Percentiles rank a stretch among this genome's conserved stretches.
These are phyloP conservation scores for Synergus gifuensis DNA, from an alignment of 2,888 invertebrate species.

Conservation along the genomic window DNA sequence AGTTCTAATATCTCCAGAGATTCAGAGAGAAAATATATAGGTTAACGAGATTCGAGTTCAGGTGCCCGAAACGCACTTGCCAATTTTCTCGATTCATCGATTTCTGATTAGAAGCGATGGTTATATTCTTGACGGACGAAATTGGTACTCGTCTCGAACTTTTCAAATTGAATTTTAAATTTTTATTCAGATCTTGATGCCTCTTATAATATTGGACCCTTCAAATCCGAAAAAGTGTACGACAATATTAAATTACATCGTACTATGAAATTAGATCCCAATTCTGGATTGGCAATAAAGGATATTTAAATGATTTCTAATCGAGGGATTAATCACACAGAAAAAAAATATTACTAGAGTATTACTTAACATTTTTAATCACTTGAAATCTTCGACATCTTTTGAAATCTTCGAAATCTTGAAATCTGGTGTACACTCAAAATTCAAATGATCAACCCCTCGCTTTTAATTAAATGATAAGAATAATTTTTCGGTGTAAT, in stretches of 20 bases:
- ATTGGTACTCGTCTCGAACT: background rate
- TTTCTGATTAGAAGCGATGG: background rate
- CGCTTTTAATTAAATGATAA: background rate
- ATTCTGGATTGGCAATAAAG: no score
- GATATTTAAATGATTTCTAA: no score
- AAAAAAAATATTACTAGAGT: no score
- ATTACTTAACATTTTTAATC: no score
- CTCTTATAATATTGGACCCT: background rate
- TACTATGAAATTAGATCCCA: no score
- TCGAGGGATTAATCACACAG: no score
- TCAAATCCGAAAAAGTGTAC: background rate
- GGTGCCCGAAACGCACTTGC: constrained; percentile 12
- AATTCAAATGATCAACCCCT: no score
- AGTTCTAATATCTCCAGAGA: constrained; percentile 13
- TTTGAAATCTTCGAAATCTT: no score
- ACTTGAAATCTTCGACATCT: no score
- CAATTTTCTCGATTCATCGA: constrained; percentile 5
- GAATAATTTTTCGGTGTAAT: background rate
- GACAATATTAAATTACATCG: background rate
- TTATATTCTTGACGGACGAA: background rate
- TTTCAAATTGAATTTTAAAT: constrained; percentile 13
- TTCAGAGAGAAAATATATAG: background rate
- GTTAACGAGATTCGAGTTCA: constrained; percentile 24
- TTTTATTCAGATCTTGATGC: background rate
- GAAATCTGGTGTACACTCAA: no score